Evolutionary conservation across 1,140 invertebrate genomes (phyloP).

Genomic region (Hycleus cichorii): DNA sequence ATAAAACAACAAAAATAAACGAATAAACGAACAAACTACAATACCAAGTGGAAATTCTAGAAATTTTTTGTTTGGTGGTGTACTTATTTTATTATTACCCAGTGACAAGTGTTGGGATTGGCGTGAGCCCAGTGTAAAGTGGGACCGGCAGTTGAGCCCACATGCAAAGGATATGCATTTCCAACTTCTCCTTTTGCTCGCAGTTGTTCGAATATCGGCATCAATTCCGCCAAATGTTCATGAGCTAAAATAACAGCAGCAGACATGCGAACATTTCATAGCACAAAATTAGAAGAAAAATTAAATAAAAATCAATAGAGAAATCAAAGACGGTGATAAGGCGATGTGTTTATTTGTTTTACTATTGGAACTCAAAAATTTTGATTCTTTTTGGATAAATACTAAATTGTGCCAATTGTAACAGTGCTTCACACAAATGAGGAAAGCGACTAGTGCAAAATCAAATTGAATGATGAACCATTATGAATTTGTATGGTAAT

Average conservation of each 20-base stretch:
- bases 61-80: background rate
- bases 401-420: no score
- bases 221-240: constrained; percentile 86
- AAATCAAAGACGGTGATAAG: background rate
- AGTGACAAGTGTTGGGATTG: constrained; percentile 55
- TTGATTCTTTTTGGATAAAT: no score
- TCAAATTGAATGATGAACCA: no score
- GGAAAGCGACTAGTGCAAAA: no score
- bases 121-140: constrained; percentile 39
- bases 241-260: constrained; percentile 56
- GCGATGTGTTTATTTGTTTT: no score
- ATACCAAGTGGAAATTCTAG: constrained; percentile 4
- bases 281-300: background rate
- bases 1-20: background rate
- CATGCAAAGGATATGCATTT: constrained; percentile 78
- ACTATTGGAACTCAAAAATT: no score
- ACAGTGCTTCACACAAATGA: no score
- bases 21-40: background rate
- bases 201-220: constrained; percentile 87
- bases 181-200: constrained; percentile 79
- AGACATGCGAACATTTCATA: constrained; percentile 16
- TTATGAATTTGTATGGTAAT: no score
- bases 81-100: constrained; percentile 51
- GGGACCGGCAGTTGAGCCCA: constrained; percentile 50
- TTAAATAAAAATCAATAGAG: background rate